Percentiles rank a stretch among this genome's conserved stretches.
Evolutionary conservation across 2,888 invertebrate genomes (phyloP).

Genomic region (Metalampra italica): DNA sequence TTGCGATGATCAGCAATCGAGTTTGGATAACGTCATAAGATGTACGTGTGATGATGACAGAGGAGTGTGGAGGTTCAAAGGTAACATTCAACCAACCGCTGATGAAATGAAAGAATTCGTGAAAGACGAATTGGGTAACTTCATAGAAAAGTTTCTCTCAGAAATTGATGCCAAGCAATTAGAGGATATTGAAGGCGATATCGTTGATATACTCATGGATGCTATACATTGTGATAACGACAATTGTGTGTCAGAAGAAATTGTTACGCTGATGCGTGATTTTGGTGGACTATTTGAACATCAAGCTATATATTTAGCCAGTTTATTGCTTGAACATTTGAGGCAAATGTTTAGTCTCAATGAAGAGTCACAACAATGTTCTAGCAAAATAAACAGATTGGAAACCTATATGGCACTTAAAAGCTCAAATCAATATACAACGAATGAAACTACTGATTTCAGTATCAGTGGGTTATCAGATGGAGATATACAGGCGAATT

Average conservation of each 20-base stretch:
- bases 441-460: constrained; percentile 9
- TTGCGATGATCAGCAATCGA: background rate
- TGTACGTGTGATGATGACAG: background rate
- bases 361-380: background rate
- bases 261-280: constrained; percentile 29
- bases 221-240: constrained; percentile 23
- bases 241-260: constrained; percentile 27
- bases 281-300: constrained; percentile 25
- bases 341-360: constrained; percentile 15
- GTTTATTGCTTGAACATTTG: constrained; percentile 23
- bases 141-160: constrained; percentile 23
- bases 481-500: constrained; percentile 24
- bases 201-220: constrained; percentile 33
- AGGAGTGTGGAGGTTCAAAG: constrained; percentile 9
- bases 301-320: constrained; percentile 31
- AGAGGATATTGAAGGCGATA: constrained; percentile 34
- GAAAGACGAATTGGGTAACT: constrained; percentile 26
- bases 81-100: constrained; percentile 26
- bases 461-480: constrained; percentile 11
- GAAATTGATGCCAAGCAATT: constrained; percentile 19
- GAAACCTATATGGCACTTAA: background rate
- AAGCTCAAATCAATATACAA: constrained; percentile 1
- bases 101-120: constrained; percentile 33
- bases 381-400: background rate
- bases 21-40: background rate